Percentiles rank a stretch among this genome's conserved stretches.
These are phyloP conservation scores for Taenaris catops DNA, from an alignment of 2,888 invertebrate genomes.

Conservation along the genomic window DNA sequence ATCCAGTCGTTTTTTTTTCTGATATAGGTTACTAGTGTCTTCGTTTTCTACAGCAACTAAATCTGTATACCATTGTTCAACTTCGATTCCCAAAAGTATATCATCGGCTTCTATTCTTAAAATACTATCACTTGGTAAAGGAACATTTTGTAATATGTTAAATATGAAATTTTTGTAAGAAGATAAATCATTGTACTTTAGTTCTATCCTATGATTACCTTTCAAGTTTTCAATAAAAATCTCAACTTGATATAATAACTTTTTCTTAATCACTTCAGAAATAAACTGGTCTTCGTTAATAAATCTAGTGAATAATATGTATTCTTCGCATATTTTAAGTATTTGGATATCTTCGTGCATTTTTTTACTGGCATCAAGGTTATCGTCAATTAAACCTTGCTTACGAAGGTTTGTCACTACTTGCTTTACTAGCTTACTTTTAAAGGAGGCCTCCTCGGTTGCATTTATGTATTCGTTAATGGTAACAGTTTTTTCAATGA, in stretches of 20 bases:
- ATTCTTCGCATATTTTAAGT: constrained; percentile 42
- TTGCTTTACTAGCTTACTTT: constrained; percentile 40
- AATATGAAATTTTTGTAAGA: constrained; percentile 38
- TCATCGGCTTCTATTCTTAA: constrained; percentile 47
- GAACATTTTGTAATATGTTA: constrained; percentile 40
- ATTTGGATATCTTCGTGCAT: constrained; percentile 39
- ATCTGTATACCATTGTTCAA: constrained; percentile 53
- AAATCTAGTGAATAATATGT: constrained; percentile 38
- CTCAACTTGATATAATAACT: constrained; percentile 36
- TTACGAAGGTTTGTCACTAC: constrained; percentile 33
- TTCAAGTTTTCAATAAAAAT: constrained; percentile 38
- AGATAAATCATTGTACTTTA: constrained; percentile 31
- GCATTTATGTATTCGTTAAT: constrained; percentile 34
- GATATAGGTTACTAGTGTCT: constrained; percentile 27
- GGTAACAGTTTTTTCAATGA: constrained; percentile 41
- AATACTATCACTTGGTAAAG: constrained; percentile 40
- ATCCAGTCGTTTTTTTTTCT: constrained; percentile 36
- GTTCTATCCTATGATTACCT: constrained; percentile 30
- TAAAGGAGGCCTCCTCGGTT: constrained; percentile 34
- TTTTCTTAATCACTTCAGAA: constrained; percentile 42
- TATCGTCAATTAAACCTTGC: constrained; percentile 17
- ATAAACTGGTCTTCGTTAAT: constrained; percentile 39
- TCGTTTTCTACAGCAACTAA: constrained; percentile 35
- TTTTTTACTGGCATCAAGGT: constrained; percentile 25
- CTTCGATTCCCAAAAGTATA: constrained; percentile 44